Base-by-base conservation (phyloP, 2,113 vertebrate species). In the Corvus moneduloides region DNA sequence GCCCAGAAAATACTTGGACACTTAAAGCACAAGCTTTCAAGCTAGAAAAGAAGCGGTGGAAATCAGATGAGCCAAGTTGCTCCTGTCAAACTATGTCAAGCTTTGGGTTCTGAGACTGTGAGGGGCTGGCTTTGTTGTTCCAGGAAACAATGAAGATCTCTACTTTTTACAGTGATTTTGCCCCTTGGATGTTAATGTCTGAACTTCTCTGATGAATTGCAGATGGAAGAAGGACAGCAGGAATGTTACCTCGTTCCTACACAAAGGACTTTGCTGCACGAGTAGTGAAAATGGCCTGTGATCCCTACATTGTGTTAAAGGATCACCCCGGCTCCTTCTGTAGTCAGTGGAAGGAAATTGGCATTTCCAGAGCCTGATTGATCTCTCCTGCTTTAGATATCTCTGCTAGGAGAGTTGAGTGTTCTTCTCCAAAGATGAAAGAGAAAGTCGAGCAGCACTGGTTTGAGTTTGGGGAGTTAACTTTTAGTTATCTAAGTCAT, bases 381-480 rank as follows among this genome's bases (percentile, higher is more conserved):
- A 73, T 89, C 84, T 76, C 71, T 84, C 18, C 21, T 56, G 44
- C 46, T 83, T 89, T 18, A 83, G 75, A 46, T 74, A 52, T 61
- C 61, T 66, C 55, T 81, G 82, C 78, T 67, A 67, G 37, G 56
- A 90, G 48, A 66, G 49, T 46, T 51, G 44, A 82, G 37, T 74
- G 41, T 49, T 84, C 80, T 86, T 81, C 72, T 83, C 64, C 23
- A 67, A 74, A 59, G n/a, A 95, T 87, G 78, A 94, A 93, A 95
- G 68, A 63, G 18, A 77, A 96, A 96, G 63, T 90, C 89, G 64
- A 90, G 79, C 82, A 62, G 79, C 54, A 39, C 24, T 37, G 64
- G 35, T 51, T 77, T 55, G 21, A 80, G 59, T 95, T 86, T 92
- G 75, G 58, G 56, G 69, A 94, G 72, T 74, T 92, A 92, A 74